A percentile compares a stretch with the other conserved stretches of the same genome.
Evolutionary conservation across 2,113 vertebrate species (phyloP).

Genomic region (Stictonetta naevosa): DNA sequence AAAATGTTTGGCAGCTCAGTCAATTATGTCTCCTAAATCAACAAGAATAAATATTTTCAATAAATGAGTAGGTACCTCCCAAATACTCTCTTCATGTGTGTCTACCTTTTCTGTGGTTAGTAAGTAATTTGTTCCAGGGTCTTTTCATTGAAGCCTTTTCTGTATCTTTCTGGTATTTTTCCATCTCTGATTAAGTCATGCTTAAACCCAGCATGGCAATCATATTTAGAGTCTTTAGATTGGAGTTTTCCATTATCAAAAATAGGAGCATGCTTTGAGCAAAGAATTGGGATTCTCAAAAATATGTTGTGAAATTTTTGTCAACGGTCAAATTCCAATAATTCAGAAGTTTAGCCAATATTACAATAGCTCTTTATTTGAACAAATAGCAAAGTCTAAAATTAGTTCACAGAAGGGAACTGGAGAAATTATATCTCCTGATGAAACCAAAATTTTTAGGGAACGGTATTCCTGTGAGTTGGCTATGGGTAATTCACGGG

Average conservation of each 20-base stretch:
- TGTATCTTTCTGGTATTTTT: background rate
- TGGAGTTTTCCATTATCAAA: background rate
- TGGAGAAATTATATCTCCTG: background rate
- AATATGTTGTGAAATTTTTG: background rate
- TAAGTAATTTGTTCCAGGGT: background rate
- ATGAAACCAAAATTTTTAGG: background rate
- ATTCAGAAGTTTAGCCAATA: background rate
- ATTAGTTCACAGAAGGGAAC: background rate
- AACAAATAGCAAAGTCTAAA: constrained; percentile 1
- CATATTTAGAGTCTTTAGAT: background rate
- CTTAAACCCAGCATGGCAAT: background rate
- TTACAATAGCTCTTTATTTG: background rate
- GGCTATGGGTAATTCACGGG: background rate
- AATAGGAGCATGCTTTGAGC: background rate
- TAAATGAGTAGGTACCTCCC: background rate
- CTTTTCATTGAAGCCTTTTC: background rate
- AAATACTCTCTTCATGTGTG: background rate
- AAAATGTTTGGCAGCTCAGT: background rate
- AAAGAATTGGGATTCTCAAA: background rate
- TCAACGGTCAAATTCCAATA: background rate
- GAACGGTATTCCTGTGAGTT: background rate
- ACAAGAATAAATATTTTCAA: background rate
- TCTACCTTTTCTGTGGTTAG: background rate
- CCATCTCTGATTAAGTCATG: background rate
- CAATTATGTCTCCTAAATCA: background rate